phyloP scores from a whole-genome alignment of 2,113 vertebrate species.

The Crypturellus undulatus region DNA sequence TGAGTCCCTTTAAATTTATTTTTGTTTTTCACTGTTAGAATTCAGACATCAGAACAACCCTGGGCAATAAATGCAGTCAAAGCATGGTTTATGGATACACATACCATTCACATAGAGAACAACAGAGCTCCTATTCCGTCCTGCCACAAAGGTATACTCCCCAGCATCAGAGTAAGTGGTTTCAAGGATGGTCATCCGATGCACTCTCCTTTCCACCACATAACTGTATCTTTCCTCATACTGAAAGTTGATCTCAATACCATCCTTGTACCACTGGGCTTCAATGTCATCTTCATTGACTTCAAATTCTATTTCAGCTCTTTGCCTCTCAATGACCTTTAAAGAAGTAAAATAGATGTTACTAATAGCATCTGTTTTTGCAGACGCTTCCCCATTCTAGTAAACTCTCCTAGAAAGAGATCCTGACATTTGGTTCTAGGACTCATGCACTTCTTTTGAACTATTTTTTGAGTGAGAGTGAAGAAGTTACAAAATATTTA shows the following conservation, averaged over 20 bases:
- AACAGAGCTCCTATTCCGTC: constrained; percentile 88
- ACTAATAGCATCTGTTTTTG: not conserved
- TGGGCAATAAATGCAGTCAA: not conserved
- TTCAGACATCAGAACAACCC: not conserved
- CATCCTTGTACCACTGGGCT: constrained; percentile 93
- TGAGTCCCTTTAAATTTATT: not conserved
- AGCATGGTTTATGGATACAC: constrained; percentile 4
- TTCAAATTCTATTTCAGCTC: constrained; percentile 94
- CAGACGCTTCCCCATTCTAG: not conserved
- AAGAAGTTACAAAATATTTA: not conserved
- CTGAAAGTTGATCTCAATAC: constrained; percentile 90
- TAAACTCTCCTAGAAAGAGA: not conserved
- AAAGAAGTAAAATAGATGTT: not conserved
- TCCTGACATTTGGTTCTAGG: not conserved
- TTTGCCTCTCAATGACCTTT: constrained; percentile 93
- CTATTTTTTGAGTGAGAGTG: not conserved
- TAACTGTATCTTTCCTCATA: constrained; percentile 89
- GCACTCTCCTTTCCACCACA: constrained; percentile 87
- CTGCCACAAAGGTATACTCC: constrained; percentile 93
- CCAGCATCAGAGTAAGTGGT: constrained; percentile 91
- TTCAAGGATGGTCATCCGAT: constrained; percentile 93
- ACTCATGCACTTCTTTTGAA: not conserved
- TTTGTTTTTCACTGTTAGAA: not conserved
- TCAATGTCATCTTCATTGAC: constrained; percentile 97
- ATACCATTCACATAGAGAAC: constrained; percentile 90